Evolutionary conservation across 2,113 vertebrate genomes (phyloP).

Genomic region (Misgurnus anguillicaudatus): DNA sequence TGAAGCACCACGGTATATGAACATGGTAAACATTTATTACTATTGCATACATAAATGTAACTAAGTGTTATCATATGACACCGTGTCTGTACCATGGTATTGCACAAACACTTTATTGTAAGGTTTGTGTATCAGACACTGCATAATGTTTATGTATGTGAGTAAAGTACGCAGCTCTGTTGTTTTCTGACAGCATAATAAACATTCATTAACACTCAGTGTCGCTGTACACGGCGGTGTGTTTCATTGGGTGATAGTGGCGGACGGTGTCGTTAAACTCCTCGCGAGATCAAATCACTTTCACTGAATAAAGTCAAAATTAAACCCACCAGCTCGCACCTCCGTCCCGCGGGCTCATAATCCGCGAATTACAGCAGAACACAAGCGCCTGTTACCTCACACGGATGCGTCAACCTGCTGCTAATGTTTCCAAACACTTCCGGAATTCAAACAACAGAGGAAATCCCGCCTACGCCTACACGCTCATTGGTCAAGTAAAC

Average conservation of each 20-base stretch:
- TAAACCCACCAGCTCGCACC: slow-evolving; percentile 68
- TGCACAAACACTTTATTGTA: no score
- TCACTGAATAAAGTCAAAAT: background rate
- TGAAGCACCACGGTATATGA: no score
- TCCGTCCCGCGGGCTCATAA: slow-evolving; percentile 67
- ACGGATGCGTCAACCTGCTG: slow-evolving; percentile 46
- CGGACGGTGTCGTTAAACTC: slow-evolving; percentile 5
- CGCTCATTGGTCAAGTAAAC: background rate
- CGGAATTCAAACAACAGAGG: slow-evolving; percentile 65
- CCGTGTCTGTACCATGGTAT: no score
- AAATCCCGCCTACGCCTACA: slow-evolving; percentile 57
- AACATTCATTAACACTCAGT: background rate
- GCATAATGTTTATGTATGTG: background rate
- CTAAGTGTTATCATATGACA: no score
- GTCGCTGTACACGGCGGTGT: slow-evolving; percentile 10
- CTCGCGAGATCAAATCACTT: slow-evolving; percentile 20
- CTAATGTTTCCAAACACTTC: slow-evolving; percentile 67
- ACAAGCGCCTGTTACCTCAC: slow-evolving; percentile 2
- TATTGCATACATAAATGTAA: no score
- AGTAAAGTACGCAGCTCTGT: background rate
- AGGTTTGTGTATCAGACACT: no score
- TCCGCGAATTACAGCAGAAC: slow-evolving; percentile 51
- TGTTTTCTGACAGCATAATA: background rate
- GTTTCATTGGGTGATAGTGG: slow-evolving; percentile 6
- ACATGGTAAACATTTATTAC: no score